Conservation (phyloP, 2,797 vertebrate species). For the Etheostoma perlongum region DNA sequence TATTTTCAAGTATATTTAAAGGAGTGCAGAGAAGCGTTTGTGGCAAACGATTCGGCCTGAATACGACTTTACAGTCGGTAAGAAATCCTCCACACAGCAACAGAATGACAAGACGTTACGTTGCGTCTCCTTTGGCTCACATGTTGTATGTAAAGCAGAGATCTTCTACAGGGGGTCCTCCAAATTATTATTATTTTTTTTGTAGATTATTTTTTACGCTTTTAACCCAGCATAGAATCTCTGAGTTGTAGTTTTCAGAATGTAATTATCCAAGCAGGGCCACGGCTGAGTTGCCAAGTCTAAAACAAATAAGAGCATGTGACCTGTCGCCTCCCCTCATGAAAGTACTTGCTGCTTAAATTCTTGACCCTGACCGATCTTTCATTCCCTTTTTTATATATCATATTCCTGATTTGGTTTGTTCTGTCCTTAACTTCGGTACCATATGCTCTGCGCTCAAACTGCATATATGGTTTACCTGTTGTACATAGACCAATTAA, state of each 20-base stretch:
- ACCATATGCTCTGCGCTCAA: constrained; percentile 24
- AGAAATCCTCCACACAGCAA: too few relatives aligned
- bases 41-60: too few relatives aligned
- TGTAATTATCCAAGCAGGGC: constrained; percentile 50
- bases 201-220: constrained; percentile 21
- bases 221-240: constrained; percentile 38
- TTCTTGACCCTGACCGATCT: constrained; percentile 69
- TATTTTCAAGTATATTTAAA: constrained; percentile 33
- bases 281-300: constrained; percentile 47
- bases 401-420: constrained; percentile 61
- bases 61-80: too few relatives aligned
- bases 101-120: too few relatives aligned
- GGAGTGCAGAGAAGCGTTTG: neutral
- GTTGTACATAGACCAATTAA: constrained; percentile 8
- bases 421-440: constrained; percentile 38
- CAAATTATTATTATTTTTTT: too few relatives aligned
- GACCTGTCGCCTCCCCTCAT: constrained; percentile 60
- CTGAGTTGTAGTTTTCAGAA: constrained; percentile 43
- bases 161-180: too few relatives aligned
- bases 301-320: constrained; percentile 76
- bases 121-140: too few relatives aligned
- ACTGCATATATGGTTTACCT: constrained; percentile 1
- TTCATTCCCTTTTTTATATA: constrained; percentile 50
- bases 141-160: too few relatives aligned
- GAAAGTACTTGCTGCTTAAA: constrained; percentile 62